Evolutionary conservation across 53 echinoderm and acorn worm species (phyloP), one percentile per base, ranked within the genome.

Genomic region (Actinopyga echinites): DNA sequence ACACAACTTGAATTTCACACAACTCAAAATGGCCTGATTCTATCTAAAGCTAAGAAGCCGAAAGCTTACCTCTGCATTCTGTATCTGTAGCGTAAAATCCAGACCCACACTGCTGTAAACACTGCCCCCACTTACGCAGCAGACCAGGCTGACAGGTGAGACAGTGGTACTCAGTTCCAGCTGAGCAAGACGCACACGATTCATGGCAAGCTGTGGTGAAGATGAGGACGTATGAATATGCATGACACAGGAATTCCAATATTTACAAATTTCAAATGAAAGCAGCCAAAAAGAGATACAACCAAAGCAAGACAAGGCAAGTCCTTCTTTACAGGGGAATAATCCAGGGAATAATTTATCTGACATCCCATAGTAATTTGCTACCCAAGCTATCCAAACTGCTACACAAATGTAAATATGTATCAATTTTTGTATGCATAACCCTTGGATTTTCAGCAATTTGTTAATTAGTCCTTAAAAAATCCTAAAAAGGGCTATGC

Each of bases 101-200:
- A n/a, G 89, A 87, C 12, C 99, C 99, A 43, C 99, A 99, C 31
- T 92, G 83, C 2, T 36, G 10, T 3, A 99, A 84, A 85, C 99
- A 99, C 73, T 88, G 88, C 25, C 99, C 94, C 93, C 93, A 99
- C 63, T 95, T 92, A 35, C 90, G 87, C 66, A 94, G 80, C 4
- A 86, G 42, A 20, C 67, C 69, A 37, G 61, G 63, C 8, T 61
- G 79, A 57, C 99, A 99, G 29, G 88, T 79, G 28, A 87, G 90
- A 43, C 99, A 99, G 69, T 99, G 99, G 75, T 92, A 95, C 74
- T 99, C 99, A 2, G 99, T 99, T 8, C 99, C 94, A 24, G 92
- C 99, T 17, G 94, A 83, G 74, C 99, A 99, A 19, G 88, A 88
- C 15, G 83, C 58, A 80, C 99, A 99, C 20, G 89, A 90, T 59